Conservation (phyloP, 1,140 invertebrate genomes). For the Bombus waltoni region DNA sequence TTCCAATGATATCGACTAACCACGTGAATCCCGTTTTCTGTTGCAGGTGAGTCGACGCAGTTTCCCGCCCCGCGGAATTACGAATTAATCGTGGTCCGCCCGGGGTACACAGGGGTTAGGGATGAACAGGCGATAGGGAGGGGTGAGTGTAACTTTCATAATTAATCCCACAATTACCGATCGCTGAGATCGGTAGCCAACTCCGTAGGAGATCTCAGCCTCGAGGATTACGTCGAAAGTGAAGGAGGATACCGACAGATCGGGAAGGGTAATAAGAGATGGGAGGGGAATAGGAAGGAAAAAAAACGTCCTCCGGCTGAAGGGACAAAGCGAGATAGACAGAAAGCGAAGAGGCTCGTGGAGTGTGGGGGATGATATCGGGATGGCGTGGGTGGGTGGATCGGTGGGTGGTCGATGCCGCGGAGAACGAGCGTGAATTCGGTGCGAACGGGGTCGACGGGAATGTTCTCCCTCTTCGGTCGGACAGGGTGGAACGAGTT, state of each 20-base stretch:
- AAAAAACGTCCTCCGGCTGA: constrained; percentile 10
- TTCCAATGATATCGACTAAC: constrained; percentile 35
- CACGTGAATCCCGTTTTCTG: constrained; percentile 49
- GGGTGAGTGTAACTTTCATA: constrained; percentile 66
- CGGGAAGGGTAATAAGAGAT: constrained; percentile 25
- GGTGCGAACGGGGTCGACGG: constrained; percentile 62
- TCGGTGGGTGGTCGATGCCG: constrained; percentile 9
- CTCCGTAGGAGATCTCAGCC: constrained; percentile 58
- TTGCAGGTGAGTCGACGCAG: constrained; percentile 64
- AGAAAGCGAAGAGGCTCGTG: background rate
- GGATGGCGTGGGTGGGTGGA: background rate
- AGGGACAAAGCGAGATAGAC: constrained; percentile 32
- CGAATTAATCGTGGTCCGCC: constrained; percentile 53
- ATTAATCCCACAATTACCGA: constrained; percentile 78
- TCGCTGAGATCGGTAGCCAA: constrained; percentile 59
- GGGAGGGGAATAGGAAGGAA: constrained; percentile 1
- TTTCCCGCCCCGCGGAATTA: constrained; percentile 42
- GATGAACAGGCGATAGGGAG: background rate
- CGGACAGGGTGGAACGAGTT: constrained; percentile 60
- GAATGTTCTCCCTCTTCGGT: constrained; percentile 57
- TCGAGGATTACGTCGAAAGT: constrained; percentile 64
- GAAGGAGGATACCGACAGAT: constrained; percentile 48
- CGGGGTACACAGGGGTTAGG: constrained; percentile 15
- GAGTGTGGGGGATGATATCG: background rate
- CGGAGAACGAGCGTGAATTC: constrained; percentile 49